Conservation (phyloP, 2,797 vertebrate species). For the Oreonectes daqikongensis region DNA sequence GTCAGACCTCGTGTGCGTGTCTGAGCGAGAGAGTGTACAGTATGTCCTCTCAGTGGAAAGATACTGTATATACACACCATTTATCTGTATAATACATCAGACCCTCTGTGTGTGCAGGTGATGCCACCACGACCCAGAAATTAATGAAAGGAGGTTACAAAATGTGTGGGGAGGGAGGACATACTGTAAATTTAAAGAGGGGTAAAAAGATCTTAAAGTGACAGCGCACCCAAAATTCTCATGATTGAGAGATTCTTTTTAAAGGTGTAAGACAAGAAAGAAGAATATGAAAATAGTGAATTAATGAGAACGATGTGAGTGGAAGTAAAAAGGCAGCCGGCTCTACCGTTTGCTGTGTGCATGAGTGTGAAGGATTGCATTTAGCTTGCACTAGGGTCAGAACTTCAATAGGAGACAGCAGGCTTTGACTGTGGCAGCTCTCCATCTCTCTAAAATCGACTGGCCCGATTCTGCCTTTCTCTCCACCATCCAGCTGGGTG, state of each 20-base stretch:
- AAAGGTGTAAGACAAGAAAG: background rate
- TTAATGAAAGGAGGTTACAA: conserved; percentile 1
- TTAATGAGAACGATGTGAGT: background rate
- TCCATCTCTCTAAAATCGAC: conserved; percentile 21
- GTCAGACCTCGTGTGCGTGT: conserved; percentile 32
- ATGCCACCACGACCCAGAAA: conserved; percentile 7
- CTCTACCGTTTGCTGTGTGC: conserved; percentile 57
- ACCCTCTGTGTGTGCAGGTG: conserved; percentile 3
- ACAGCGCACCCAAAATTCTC: background rate
- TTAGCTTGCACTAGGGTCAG: conserved; percentile 59
- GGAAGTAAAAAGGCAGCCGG: conserved; percentile 61
- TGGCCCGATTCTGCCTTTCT: background rate
- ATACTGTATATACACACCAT: conserved; percentile 42
- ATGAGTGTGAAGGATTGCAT: conserved; percentile 35
- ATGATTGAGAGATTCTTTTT: background rate
- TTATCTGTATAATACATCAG: conserved; percentile 38
- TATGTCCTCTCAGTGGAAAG: conserved; percentile 7
- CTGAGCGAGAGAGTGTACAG: conserved; percentile 5
- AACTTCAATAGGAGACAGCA: conserved; percentile 27
- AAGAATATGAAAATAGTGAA: conserved; percentile 43
- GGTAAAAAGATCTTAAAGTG: background rate
- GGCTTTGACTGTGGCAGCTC: conserved; percentile 1
- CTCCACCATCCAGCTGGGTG: background rate
- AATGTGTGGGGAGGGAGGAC: background rate
- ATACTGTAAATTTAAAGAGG: background rate